These are phyloP conservation scores for Gambusia affinis DNA, from an alignment of 2,113 vertebrate species.

Conservation along the genomic window DNA sequence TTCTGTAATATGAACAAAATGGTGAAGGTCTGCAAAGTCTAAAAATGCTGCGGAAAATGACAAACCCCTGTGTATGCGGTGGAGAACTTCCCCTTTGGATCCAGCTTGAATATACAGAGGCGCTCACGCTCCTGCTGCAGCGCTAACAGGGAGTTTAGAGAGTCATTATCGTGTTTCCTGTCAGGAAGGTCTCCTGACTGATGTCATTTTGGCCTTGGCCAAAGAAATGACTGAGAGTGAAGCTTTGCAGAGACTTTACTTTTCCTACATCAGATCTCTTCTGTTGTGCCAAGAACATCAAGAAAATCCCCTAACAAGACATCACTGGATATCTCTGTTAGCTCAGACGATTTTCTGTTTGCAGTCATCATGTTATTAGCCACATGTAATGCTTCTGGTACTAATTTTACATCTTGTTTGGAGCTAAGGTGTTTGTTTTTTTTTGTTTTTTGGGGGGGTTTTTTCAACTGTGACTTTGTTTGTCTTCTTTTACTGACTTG, in stretches of 20 bases:
- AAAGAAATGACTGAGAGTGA: slow-evolving; percentile 44
- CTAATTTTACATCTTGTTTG: neutral
- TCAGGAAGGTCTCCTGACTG: slow-evolving; percentile 65
- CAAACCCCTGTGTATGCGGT: neutral
- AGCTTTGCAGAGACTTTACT: slow-evolving; percentile 58
- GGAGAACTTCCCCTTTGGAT: slow-evolving; percentile 26
- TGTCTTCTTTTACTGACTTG: slow-evolving; percentile 1
- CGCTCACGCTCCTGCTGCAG: slow-evolving; percentile 17
- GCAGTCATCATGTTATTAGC: neutral
- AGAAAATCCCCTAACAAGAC: slow-evolving; percentile 9
- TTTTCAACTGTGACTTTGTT: neutral
- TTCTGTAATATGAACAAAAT: neutral
- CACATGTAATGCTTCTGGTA: neutral
- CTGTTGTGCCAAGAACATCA: slow-evolving; percentile 18
- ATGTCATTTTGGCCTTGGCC: slow-evolving; percentile 47
- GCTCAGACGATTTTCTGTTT: neutral
- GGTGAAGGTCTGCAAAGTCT: neutral
- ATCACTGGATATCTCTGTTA: slow-evolving; percentile 1
- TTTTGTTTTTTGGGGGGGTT: no score
- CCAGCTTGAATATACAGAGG: slow-evolving; percentile 16
- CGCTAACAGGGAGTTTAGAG: slow-evolving; percentile 33
- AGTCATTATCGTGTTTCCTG: slow-evolving; percentile 66
- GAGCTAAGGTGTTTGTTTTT: no score
- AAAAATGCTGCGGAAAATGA: neutral
- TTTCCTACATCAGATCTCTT: slow-evolving; percentile 37